Evolutionary conservation across 2,113 vertebrate species (phyloP), one percentile per base, ranked within the genome.

Genomic region (Oreochromis niloticus): DNA sequence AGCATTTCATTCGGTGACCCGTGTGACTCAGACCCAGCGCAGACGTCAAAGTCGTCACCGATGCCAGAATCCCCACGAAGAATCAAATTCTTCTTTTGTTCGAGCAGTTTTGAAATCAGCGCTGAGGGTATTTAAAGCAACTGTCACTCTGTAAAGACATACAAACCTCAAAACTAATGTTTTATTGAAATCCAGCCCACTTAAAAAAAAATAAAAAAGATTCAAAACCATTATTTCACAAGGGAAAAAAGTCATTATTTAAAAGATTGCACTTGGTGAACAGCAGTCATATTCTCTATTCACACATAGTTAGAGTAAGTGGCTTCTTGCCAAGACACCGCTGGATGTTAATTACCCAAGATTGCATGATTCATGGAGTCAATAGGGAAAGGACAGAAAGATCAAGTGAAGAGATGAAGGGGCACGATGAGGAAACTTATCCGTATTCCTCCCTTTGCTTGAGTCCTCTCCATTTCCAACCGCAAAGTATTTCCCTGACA

Each of bases 401-500:
- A 93, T 93, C 83, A 93, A 94, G 85, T 93, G 82, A 88, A 85
- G 84, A 93, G 91, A 93, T 80, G 84, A 89, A 88, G 92, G 92
- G 83, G 56, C 91, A 79, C 46, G 80, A 89, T 71, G 88, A 90
- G 87, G 91, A 93, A 94, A 94, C 84, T 3, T 88, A 89, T 91
- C 91, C 63, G 41, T 87, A 57, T 81, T 89, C 85, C 90, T 92
- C 82, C 86, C 88, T 93, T 91, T 91, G 93, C 91, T 90, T 87
- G 50, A 93, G 84, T 84, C 90, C 85, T 92, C 92, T 95, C 94
- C 92, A 93, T 95, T 92, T 93, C 90, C 92, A 90, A 91, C 91
- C 90, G 5, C 91, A 93, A 32, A 86, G 93, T 94, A 94, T 96
- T 96, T 96, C 93, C 94, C 93, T 93, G 90, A 90, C 92, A 93